Evolutionary conservation across 1,140 invertebrate genomes (phyloP).

Genomic region (Heliconius eleuchia): DNA sequence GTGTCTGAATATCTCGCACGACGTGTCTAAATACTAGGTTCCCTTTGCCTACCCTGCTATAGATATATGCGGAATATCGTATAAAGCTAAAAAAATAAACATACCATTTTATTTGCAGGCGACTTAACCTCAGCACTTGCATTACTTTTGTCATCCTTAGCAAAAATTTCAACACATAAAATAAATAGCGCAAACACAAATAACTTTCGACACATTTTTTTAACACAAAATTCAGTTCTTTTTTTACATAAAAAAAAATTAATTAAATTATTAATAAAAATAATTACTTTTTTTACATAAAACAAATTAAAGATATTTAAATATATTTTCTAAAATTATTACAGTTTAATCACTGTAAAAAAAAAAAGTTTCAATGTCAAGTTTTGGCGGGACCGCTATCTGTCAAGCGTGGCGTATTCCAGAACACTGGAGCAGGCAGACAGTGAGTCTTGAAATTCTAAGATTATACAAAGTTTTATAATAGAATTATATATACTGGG

Average conservation of each 20-base stretch:
- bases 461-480: conserved; percentile 5
- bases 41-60: neutral
- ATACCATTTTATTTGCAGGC: conserved; percentile 21
- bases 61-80: neutral
- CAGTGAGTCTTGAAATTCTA: neutral
- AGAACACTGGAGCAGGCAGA: conserved; percentile 14
- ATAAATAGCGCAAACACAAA: conserved; percentile 11
- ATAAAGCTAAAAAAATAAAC: neutral
- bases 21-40: no score
- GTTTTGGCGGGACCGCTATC: conserved; percentile 12
- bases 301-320: neutral
- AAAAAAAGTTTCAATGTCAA: conserved; percentile 8
- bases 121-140: conserved; percentile 21
- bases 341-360: neutral
- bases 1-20: no score
- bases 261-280: neutral
- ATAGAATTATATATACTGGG: conserved; percentile 12
- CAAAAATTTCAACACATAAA: conserved; percentile 18
- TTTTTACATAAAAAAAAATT: neutral
- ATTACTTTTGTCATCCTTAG: conserved; percentile 30
- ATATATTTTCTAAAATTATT: conserved; percentile 11
- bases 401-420: conserved; percentile 17
- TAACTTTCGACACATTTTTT: conserved; percentile 14
- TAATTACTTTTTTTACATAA: neutral
- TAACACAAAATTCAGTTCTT: neutral